Percentiles rank a stretch among this genome's conserved stretches.
These are phyloP conservation scores for Sebastes iracundus DNA, from an alignment of 2,797 vertebrate genomes.

Conservation along the genomic window DNA sequence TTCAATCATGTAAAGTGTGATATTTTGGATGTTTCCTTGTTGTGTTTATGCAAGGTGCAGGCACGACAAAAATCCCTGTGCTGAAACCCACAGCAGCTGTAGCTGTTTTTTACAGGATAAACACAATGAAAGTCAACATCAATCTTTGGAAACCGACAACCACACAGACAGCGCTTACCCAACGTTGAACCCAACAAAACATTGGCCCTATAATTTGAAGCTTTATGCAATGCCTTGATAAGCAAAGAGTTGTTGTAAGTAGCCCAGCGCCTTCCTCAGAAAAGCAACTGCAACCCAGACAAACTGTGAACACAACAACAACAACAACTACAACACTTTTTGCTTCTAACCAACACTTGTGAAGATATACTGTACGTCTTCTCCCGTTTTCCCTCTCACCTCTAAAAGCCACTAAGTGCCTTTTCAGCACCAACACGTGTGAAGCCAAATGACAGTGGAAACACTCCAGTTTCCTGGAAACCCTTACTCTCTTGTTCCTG, in stretches of 20 bases:
- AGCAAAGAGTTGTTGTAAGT: slow-evolving; percentile 17
- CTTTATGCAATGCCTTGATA: slow-evolving; percentile 36
- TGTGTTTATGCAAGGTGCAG: slow-evolving; percentile 16
- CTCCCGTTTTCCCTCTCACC: background rate
- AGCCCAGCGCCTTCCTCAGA: background rate
- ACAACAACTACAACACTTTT: slow-evolving; percentile 23
- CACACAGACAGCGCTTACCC: slow-evolving; percentile 34
- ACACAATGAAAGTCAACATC: slow-evolving; percentile 47
- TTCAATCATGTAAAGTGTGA: background rate
- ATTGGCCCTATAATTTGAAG: slow-evolving; percentile 50
- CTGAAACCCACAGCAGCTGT: slow-evolving; percentile 22
- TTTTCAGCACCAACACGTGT: slow-evolving; percentile 47
- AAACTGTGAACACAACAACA: slow-evolving; percentile 13
- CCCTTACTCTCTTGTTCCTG: slow-evolving; percentile 7
- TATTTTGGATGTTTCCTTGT: background rate
- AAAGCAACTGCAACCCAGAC: slow-evolving; percentile 18
- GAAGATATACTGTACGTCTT: slow-evolving; percentile 14
- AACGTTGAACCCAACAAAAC: slow-evolving; percentile 38
- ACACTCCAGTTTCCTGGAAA: slow-evolving; percentile 60
- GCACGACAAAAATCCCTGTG: slow-evolving; percentile 19
- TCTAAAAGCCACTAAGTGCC: slow-evolving; percentile 36
- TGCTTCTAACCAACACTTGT: slow-evolving; percentile 16
- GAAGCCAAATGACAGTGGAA: slow-evolving; percentile 54
- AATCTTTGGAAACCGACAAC: slow-evolving; percentile 46
- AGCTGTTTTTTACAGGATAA: slow-evolving; percentile 22